A percentile compares a stretch with the other conserved stretches of the same genome.
These are phyloP conservation scores for Tetragonula carbonaria DNA, from an alignment of 2,888 invertebrate species.

Conservation along the genomic window DNA sequence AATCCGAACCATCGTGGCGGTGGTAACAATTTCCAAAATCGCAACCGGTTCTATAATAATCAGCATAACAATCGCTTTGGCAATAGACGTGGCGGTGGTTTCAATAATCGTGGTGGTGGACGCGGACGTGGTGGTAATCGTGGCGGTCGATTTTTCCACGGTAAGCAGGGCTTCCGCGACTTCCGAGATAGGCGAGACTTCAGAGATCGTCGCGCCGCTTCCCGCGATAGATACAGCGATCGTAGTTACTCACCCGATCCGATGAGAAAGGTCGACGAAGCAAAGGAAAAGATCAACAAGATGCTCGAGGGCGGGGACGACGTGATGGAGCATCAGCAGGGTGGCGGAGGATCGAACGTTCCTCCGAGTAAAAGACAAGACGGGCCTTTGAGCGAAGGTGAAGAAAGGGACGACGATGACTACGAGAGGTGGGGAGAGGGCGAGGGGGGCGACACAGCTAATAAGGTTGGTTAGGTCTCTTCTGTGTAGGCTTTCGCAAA, in stretches of 20 bases:
- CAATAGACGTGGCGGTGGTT: conserved; percentile 77
- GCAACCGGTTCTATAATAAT: conserved; percentile 81
- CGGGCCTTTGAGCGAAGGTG: conserved; percentile 86
- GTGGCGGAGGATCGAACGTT: conserved; percentile 65
- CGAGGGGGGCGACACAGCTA: conserved; percentile 75
- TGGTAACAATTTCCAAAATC: conserved; percentile 81
- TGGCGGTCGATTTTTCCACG: conserved; percentile 81
- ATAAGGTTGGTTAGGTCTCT: conserved; percentile 80
- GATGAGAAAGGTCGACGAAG: conserved; percentile 85
- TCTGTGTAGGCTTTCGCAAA: conserved; percentile 69
- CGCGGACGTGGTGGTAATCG: conserved; percentile 76
- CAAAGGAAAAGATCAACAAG: conserved; percentile 87
- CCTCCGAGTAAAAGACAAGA: conserved; percentile 84
- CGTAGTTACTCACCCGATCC: conserved; percentile 85
- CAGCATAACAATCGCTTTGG: conserved; percentile 80
- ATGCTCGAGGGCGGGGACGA: conserved; percentile 84
- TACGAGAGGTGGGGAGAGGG: conserved; percentile 81
- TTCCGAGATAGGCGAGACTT: conserved; percentile 88
- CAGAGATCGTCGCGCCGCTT: conserved; percentile 86
- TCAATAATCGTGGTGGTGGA: conserved; percentile 79
- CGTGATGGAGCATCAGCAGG: conserved; percentile 71
- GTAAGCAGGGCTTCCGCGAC: conserved; percentile 86
- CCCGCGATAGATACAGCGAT: conserved; percentile 84
- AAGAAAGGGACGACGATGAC: conserved; percentile 85
- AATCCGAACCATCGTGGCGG: conserved; percentile 86